Conservation (phyloP, 2,888 invertebrate genomes). For the Eurytoma californica region DNA sequence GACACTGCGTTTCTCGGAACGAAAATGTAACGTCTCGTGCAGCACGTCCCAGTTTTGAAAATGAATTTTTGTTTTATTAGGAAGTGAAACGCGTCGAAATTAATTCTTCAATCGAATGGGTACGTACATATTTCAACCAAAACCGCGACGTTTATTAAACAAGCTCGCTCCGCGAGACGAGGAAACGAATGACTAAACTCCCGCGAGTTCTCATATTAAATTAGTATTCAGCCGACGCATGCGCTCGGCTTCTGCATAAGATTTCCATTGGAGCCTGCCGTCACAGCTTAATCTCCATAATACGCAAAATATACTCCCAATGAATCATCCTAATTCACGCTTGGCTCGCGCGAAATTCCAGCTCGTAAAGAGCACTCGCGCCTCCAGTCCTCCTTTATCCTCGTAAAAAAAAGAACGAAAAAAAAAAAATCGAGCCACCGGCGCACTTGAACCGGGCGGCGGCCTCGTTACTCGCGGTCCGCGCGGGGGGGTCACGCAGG, state of each 20-base stretch:
- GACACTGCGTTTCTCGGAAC: background rate
- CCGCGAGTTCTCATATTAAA: background rate
- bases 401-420: too few relatives aligned
- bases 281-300: background rate
- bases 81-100: too few relatives aligned
- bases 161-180: too few relatives aligned
- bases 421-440: too few relatives aligned
- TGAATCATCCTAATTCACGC: background rate
- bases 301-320: background rate
- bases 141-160: too few relatives aligned
- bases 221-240: background rate
- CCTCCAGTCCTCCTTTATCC: too few relatives aligned
- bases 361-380: background rate
- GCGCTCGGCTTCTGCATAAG: background rate
- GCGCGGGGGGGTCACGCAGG: background rate
- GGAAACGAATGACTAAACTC: too few relatives aligned
- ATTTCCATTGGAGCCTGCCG: background rate
- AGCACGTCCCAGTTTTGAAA: too few relatives aligned
- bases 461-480: constrained; percentile 28
- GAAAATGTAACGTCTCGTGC: background rate
- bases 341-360: constrained; percentile 6
- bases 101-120: too few relatives aligned
- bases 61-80: too few relatives aligned
- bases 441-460: background rate
- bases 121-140: too few relatives aligned